These are phyloP conservation scores for Cephus nigrinus DNA, from an alignment of 2,888 invertebrate genomes.

Conservation along the genomic window DNA sequence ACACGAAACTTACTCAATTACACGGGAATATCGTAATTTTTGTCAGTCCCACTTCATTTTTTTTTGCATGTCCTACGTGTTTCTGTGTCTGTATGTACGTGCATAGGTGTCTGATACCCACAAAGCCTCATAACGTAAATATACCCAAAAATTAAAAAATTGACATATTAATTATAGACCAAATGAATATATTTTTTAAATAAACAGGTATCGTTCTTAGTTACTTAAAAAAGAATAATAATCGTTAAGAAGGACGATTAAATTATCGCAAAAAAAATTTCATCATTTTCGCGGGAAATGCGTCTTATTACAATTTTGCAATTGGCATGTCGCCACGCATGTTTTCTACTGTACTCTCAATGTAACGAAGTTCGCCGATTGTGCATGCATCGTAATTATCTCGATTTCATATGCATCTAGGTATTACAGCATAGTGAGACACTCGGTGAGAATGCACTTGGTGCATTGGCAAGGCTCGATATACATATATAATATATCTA, in stretches of 20 bases:
- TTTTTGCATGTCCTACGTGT: not conserved
- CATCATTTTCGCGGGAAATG: not conserved
- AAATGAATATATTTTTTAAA: not conserved
- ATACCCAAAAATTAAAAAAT: not conserved
- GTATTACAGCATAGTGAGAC: slow-evolving; percentile 6
- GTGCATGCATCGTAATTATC: slow-evolving; percentile 38
- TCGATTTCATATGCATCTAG: slow-evolving; percentile 33
- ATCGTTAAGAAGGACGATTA: too few species aligned
- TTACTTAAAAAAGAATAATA: not conserved
- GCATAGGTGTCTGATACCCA: not conserved
- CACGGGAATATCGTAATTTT: too few species aligned
- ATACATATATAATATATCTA: too few species aligned
- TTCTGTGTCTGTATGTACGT: not conserved
- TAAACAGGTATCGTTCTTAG: not conserved
- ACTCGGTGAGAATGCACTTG: not conserved
- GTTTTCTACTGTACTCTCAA: slow-evolving; percentile 30
- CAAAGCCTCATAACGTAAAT: not conserved
- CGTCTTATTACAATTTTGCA: slow-evolving; percentile 19
- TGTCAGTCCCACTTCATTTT: not conserved
- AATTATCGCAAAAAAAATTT: too few species aligned
- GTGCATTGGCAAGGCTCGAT: not conserved
- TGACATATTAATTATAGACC: not conserved
- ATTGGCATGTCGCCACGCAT: slow-evolving; percentile 49
- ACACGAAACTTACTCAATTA: too few species aligned
- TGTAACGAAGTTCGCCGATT: slow-evolving; percentile 27